These are phyloP conservation scores for Vespertilio murinus DNA, from an alignment of 2,797 vertebrate genomes.

Conservation along the genomic window DNA sequence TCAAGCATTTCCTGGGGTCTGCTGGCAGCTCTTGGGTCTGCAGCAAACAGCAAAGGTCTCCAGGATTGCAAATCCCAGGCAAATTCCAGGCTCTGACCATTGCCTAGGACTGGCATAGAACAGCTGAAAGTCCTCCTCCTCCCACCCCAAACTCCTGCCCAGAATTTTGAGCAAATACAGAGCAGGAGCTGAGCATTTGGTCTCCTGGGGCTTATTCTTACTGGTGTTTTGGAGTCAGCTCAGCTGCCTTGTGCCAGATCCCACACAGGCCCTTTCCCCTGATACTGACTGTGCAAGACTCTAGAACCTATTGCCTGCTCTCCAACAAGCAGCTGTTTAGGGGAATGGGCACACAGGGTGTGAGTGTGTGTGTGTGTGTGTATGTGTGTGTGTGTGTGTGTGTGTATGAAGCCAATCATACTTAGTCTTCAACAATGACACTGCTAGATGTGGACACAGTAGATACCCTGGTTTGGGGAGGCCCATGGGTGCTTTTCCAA, in stretches of 20 bases:
- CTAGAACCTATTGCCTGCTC: neutral
- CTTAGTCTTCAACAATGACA: neutral
- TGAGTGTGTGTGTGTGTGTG: neutral
- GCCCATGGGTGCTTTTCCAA: neutral
- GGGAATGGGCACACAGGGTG: neutral
- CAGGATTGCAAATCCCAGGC: constrained; percentile 27
- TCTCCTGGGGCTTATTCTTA: neutral
- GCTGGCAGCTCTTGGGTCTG: constrained; percentile 48
- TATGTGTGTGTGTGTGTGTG: neutral
- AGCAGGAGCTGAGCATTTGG: neutral
- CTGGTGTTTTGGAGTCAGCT: neutral
- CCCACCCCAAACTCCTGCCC: neutral
- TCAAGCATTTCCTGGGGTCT: constrained; percentile 54
- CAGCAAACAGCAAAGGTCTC: constrained; percentile 23
- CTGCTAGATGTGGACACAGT: neutral
- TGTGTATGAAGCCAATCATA: neutral
- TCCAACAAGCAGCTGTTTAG: neutral
- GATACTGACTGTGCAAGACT: neutral
- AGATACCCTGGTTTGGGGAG: neutral
- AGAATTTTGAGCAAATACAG: constrained; percentile 40
- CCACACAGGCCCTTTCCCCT: neutral
- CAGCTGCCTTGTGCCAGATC: neutral
- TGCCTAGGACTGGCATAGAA: neutral
- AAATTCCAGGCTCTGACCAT: constrained; percentile 37
- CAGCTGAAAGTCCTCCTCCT: neutral